Conservation (phyloP, 2,888 invertebrate species). For the Fragum whitleyi region DNA sequence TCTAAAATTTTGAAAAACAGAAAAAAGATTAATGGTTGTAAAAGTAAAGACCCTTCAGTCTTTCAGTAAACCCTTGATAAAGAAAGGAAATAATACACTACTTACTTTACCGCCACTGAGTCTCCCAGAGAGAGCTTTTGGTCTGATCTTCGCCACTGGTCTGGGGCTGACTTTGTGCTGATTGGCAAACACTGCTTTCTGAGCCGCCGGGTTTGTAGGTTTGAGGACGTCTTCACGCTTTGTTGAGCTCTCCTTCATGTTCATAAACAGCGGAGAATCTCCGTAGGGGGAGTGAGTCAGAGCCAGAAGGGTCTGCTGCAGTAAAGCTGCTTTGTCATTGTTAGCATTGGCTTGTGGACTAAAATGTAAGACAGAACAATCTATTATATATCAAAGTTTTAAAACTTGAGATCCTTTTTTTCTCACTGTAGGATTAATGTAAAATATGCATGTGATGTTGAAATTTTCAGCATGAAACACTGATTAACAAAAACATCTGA, state of each 20-base stretch:
- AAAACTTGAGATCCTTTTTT: no score
- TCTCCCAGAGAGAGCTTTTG: conserved; percentile 85
- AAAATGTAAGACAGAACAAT: not conserved
- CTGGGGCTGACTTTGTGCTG: conserved; percentile 88
- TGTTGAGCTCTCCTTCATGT: conserved; percentile 87
- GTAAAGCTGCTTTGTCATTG: conserved; percentile 88
- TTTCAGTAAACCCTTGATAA: no score
- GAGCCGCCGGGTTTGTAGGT: conserved; percentile 88
- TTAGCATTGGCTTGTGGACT: conserved; percentile 40
- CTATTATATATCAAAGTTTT: no score
- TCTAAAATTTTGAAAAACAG: no score
- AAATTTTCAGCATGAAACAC: no score
- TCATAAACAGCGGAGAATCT: conserved; percentile 93
- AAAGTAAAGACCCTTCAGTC: no score
- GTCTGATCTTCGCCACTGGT: conserved; percentile 87
- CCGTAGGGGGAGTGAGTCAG: conserved; percentile 93
- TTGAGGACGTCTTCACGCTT: conserved; percentile 90
- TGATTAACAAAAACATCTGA: no score
- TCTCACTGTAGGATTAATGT: no score
- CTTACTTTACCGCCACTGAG: conserved; percentile 86
- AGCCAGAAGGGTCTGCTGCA: conserved; percentile 87
- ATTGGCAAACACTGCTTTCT: conserved; percentile 86
- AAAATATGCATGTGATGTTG: no score
- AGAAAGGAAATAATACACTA: not conserved
- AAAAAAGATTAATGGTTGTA: no score